These are phyloP conservation scores for Ochotona curzoniae DNA, from an alignment of 2,113 vertebrate genomes.

Conservation along the genomic window DNA sequence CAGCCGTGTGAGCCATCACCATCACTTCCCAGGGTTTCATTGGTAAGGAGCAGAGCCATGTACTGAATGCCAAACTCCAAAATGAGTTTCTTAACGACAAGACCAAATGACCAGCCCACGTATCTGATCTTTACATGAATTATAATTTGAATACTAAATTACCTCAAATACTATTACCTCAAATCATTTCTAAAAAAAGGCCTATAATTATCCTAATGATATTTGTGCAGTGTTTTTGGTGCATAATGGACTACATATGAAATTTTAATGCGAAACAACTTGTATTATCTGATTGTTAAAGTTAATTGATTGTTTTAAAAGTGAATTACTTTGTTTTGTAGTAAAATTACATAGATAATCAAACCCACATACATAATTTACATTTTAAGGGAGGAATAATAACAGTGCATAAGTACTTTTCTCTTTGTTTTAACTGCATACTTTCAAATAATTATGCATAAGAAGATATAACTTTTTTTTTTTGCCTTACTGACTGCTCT, in stretches of 20 bases:
- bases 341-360: not conserved
- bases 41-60: no score
- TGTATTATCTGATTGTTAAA: not conserved
- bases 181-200: not conserved
- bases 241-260: not conserved
- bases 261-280: not conserved
- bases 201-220: not conserved
- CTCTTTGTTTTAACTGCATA: not conserved
- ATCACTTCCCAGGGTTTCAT: no score
- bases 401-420: not conserved
- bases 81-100: no score
- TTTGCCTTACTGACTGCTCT: not conserved
- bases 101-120: not conserved
- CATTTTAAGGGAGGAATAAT: not conserved
- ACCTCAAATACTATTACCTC: not conserved
- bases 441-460: not conserved
- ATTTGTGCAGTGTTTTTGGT: not conserved
- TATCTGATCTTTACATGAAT: not conserved
- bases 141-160: not conserved
- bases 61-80: no score
- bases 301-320: constrained; percentile 3
- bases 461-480: not conserved
- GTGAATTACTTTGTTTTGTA: not conserved
- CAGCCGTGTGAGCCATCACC: no score
- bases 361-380: no score